A percentile compares a stretch with the other conserved stretches of the same genome.
Conservation (phyloP, 2,888 invertebrate genomes). For the Drosophila trichaetosa region DNA sequence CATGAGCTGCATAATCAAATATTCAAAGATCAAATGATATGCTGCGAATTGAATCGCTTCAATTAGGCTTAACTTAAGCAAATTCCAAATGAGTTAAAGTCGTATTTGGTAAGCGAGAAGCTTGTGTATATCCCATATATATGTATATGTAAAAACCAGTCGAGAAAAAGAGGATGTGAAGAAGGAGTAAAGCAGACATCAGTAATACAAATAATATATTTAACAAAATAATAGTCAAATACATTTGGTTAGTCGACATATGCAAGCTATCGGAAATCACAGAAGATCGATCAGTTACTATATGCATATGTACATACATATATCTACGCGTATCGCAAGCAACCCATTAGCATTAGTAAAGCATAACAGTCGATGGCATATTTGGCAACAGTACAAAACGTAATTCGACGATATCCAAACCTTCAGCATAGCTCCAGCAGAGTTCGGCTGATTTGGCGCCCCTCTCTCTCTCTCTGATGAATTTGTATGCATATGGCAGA, state of each 20-base stretch:
- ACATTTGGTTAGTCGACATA: background rate
- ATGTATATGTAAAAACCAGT: too few species aligned
- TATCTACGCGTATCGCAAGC: too few species aligned
- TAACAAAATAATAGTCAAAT: background rate
- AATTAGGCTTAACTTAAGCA: background rate
- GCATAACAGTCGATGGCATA: slow-evolving; percentile 2
- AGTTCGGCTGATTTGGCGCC: slow-evolving; percentile 46
- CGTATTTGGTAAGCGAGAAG: background rate
- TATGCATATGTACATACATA: background rate
- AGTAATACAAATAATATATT: background rate
- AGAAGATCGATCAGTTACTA: background rate
- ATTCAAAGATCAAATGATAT: slow-evolving; percentile 4
- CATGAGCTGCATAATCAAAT: slow-evolving; percentile 44
- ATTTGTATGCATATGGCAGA: slow-evolving; percentile 47
- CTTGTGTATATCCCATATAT: too few species aligned
- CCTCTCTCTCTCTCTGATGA: background rate
- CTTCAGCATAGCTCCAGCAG: slow-evolving; percentile 1
- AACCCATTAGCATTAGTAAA: background rate
- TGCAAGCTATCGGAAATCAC: background rate
- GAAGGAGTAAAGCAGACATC: too few species aligned
- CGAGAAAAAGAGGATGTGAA: too few species aligned
- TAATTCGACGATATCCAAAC: slow-evolving; percentile 2
- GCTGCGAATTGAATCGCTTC: background rate
- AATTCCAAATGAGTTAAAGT: background rate
- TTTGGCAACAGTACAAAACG: slow-evolving; percentile 12